Base-by-base conservation (phyloP, 2,888 invertebrate species). In the Syritta pipiens region DNA sequence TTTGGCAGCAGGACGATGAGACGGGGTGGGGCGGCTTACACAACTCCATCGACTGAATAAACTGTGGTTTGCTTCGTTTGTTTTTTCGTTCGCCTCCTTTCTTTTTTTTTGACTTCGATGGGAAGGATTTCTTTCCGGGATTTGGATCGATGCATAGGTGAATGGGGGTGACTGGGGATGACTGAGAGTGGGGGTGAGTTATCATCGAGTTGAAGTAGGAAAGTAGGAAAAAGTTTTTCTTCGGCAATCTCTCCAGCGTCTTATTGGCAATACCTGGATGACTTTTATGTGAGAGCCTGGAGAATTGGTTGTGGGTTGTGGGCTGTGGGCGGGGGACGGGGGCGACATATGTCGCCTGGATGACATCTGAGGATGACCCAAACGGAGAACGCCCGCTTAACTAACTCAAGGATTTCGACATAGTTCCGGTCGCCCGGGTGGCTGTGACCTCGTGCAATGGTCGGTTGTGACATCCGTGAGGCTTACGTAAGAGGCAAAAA, bases 291-390 rank as follows among this genome's bases (percentile, higher is more conserved):
- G 2, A 14, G 12, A 32, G 32, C 3, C 17, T 7, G 37, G 17
- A 5, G 7, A 17, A 17, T 37, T 1, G 14, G n/a, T 1, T 7
- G 17, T 6, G 4, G 17, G 7, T 10, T 5, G 4, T 7, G 30
- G 10, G 12, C 0, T 5, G 32, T n/a, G 4, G 9, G n/a, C 4
- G 32, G 10, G 5, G n/a, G 12, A 32, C 32, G 12, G 3, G 32
- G 32, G 5, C n/a, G 32, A 5, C 30, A 4, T 10, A 30, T 1
- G 30, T 65, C 65, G 72, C 53, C 72, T 48, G 48, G 59, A 72
- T 60, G 72, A 60, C 77, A 55, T 72, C 53, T 44, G 60, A 77
- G 49, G 72, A 77, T 67, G 72, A 71, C 72, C 72, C 60, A n/a
- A 49, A 77, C 53, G 46, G 26, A 65, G 53, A 60, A 48, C 53